Evolutionary conservation across 2,888 invertebrate species (phyloP).

Genomic region (Rosalia funebris): DNA sequence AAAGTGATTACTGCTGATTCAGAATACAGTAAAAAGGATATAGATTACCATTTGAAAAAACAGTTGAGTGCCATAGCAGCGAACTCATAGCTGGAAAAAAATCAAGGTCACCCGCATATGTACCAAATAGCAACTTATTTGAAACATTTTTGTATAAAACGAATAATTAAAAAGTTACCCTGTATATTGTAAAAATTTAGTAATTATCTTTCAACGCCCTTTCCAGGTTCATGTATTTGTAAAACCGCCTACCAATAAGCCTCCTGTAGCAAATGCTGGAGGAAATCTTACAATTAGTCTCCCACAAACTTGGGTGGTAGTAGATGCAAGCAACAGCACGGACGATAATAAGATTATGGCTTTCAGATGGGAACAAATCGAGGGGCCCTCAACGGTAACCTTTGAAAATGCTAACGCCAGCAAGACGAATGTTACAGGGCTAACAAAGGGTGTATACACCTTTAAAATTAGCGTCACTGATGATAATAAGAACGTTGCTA

Average conservation of each 20-base stretch:
- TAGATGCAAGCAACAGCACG: constrained; percentile 78
- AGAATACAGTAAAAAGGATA: no score
- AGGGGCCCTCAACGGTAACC: constrained; percentile 72
- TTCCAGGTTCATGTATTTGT: constrained; percentile 88
- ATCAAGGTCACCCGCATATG: no score
- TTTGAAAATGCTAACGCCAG: constrained; percentile 59
- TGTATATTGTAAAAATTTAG: no score
- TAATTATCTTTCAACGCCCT: no score
- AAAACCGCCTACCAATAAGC: constrained; percentile 87
- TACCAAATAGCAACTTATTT: no score
- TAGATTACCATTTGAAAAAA: no score
- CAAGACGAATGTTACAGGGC: constrained; percentile 79
- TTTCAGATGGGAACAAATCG: constrained; percentile 86
- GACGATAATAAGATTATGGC: constrained; percentile 86
- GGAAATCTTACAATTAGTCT: constrained; percentile 78
- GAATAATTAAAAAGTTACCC: no score
- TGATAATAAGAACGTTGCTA: constrained; percentile 84
- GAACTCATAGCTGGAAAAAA: no score
- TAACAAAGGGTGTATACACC: constrained; percentile 86
- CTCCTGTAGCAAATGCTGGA: constrained; percentile 78
- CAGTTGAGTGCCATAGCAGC: no score
- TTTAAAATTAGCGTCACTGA: constrained; percentile 86
- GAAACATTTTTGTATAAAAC: no score
- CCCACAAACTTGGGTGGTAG: constrained; percentile 80
- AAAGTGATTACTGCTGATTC: no score